These are phyloP conservation scores for Porphyrio hochstetteri DNA, from an alignment of 2,113 vertebrate genomes.

Conservation along the genomic window DNA sequence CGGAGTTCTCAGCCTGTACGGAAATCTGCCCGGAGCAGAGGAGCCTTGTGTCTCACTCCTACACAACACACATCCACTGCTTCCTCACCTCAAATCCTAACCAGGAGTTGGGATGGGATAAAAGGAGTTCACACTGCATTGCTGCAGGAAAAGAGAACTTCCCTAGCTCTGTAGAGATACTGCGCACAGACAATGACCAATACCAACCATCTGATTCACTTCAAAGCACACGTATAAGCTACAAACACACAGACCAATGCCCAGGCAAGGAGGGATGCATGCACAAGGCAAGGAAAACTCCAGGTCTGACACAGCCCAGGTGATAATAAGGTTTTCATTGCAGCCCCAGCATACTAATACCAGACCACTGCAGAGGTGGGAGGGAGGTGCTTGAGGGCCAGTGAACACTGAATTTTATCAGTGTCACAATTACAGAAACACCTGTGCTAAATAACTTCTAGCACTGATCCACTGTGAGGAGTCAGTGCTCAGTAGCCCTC, in stretches of 20 bases:
- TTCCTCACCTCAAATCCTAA: neutral
- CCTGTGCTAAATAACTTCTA: slow-evolving; percentile 14
- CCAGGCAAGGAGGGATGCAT: neutral
- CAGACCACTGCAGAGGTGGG: neutral
- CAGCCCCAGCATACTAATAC: neutral
- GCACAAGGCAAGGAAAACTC: neutral
- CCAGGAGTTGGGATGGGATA: neutral
- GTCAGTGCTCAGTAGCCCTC: slow-evolving; percentile 31
- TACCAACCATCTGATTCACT: neutral
- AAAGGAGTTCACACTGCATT: neutral
- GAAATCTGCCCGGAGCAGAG: neutral
- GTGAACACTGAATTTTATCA: neutral
- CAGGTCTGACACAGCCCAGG: neutral
- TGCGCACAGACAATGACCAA: neutral
- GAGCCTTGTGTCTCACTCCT: neutral
- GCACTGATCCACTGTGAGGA: neutral
- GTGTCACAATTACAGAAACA: slow-evolving; percentile 21
- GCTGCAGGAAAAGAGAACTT: neutral
- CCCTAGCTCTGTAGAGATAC: neutral
- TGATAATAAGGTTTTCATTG: neutral
- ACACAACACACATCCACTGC: neutral
- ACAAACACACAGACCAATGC: neutral
- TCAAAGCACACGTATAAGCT: neutral
- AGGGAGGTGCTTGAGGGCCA: neutral
- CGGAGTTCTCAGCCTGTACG: neutral